phyloP scores from a whole-genome alignment of 1,140 invertebrate species.

The Nasonia vitripennis region DNA sequence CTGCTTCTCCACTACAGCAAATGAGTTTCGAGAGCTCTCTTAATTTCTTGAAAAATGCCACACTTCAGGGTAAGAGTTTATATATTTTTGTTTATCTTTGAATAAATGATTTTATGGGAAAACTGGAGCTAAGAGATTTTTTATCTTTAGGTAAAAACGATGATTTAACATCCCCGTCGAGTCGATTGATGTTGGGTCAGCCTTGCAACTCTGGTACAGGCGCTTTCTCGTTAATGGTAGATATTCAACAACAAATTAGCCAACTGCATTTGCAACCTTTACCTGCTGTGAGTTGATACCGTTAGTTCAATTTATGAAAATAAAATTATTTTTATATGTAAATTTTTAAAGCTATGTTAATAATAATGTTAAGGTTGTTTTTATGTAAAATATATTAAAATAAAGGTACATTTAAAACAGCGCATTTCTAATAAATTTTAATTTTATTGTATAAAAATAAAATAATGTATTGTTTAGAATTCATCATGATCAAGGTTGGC shows the following conservation, averaged over 20 bases:
- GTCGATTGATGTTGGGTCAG: slow-evolving; percentile 91
- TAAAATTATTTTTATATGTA: slow-evolving; percentile 32
- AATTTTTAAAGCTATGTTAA: slow-evolving; percentile 42
- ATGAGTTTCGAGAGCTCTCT: slow-evolving; percentile 98
- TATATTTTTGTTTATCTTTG: slow-evolving; percentile 8
- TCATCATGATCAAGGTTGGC: slow-evolving; percentile 32
- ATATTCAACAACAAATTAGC: slow-evolving; percentile 55
- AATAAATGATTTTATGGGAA: too few species aligned
- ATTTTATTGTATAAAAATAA: slow-evolving; percentile 50
- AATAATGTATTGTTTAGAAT: slow-evolving; percentile 39
- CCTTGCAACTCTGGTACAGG: slow-evolving; percentile 91
- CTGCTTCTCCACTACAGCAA: slow-evolving; percentile 94
- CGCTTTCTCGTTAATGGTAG: slow-evolving; percentile 77
- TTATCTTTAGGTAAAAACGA: slow-evolving; percentile 79
- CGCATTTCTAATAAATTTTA: slow-evolving; percentile 20
- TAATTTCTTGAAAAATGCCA: slow-evolving; percentile 89
- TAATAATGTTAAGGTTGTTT: background rate
- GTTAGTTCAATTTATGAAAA: background rate
- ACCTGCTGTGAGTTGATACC: slow-evolving; percentile 8
- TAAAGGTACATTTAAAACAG: slow-evolving; percentile 35
- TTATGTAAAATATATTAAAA: slow-evolving; percentile 32
- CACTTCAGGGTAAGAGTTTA: slow-evolving; percentile 77
- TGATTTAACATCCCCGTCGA: slow-evolving; percentile 89
- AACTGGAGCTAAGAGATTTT: background rate
- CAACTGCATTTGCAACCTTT: background rate